Conservation (phyloP, 2,113 vertebrate genomes). For the Eonycteris spelaea region DNA sequence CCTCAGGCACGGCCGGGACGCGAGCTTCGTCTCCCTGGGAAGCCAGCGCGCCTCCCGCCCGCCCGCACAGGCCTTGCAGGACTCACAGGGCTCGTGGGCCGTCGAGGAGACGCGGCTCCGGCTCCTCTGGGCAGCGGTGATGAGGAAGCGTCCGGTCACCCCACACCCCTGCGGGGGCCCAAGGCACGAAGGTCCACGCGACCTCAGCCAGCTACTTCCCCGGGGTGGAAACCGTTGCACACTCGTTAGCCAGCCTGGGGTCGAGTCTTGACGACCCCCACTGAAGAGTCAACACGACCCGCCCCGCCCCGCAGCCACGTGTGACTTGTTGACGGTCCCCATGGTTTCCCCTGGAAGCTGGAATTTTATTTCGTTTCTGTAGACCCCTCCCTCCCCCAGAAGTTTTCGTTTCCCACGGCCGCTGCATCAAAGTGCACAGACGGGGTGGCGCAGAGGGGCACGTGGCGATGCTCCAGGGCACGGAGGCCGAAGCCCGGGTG, state of each 20-base stretch:
- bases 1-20: not conserved
- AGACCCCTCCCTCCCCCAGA: too few species aligned
- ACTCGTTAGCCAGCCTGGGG: fast-evolving
- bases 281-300: fast-evolving
- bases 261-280: fast-evolving
- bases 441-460: not conserved
- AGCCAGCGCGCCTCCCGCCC: not conserved
- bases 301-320: fast-evolving
- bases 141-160: too few species aligned
- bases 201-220: fast-evolving
- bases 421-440: not conserved
- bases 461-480: too few species aligned
- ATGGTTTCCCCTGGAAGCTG: not conserved
- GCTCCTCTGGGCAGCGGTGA: too few species aligned
- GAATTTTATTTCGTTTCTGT: not conserved
- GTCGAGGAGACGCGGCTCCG: too few species aligned
- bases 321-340: fast-evolving
- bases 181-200: fast-evolving
- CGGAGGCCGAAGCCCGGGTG: not conserved
- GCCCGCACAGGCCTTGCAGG: not conserved
- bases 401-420: not conserved
- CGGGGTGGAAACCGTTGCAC: not conserved
- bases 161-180: not conserved
- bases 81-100: not conserved
- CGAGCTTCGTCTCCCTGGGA: constrained; percentile 38